A percentile compares a stretch with the other conserved stretches of the same genome.
phyloP scores from a whole-genome alignment of 1,140 invertebrate genomes.

The Episyrphus balteatus region DNA sequence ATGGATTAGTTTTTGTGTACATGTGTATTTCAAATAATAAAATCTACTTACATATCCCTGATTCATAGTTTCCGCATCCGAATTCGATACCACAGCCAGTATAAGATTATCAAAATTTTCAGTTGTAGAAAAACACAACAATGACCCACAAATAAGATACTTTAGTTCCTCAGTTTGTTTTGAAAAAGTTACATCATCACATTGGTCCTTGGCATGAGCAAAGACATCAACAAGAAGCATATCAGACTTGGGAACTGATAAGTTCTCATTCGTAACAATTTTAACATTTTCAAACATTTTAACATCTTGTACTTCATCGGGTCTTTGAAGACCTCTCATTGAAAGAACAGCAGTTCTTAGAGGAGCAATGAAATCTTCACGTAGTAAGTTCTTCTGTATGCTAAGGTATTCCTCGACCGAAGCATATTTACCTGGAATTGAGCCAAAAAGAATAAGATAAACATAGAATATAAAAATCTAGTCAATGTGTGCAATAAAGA shows the following conservation, averaged over 20 bases:
- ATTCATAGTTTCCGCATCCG: constrained; percentile 38
- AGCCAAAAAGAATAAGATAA: too few species aligned
- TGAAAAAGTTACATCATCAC: constrained; percentile 21
- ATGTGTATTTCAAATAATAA: too few species aligned
- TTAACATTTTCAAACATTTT: constrained; percentile 25
- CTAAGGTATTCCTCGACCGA: constrained; percentile 62
- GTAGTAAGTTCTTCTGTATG: constrained; percentile 59
- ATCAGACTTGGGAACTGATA: constrained; percentile 10
- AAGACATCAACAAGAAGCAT: constrained; percentile 18
- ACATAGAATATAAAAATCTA: too few species aligned
- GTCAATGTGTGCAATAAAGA: too few species aligned
- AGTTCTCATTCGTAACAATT: constrained; percentile 18
- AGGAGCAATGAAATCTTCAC: constrained; percentile 60
- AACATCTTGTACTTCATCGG: constrained; percentile 18
- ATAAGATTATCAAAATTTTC: constrained; percentile 56
- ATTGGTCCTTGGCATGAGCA: not conserved
- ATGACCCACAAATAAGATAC: constrained; percentile 40
- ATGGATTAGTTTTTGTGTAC: too few species aligned
- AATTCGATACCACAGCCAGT: constrained; percentile 52
- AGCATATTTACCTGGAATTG: constrained; percentile 42
- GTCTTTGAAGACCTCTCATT: constrained; percentile 21
- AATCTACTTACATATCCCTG: constrained; percentile 40
- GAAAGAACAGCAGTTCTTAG: constrained; percentile 36
- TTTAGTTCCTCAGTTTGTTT: constrained; percentile 42
- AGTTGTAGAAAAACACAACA: constrained; percentile 54